phyloP scores from a whole-genome alignment of 2,888 invertebrate species.

The Eupithecia insigniata region DNA sequence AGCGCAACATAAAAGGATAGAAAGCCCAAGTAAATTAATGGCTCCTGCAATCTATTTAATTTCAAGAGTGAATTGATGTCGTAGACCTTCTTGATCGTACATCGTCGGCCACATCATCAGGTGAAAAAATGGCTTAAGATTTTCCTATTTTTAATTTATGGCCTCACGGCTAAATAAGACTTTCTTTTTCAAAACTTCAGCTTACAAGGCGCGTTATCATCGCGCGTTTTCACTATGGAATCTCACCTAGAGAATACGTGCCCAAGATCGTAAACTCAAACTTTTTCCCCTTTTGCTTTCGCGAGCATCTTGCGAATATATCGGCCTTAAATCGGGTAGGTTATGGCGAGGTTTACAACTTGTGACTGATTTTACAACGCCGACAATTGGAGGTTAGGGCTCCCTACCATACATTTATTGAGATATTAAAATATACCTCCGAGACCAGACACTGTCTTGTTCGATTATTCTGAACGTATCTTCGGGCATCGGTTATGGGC shows the following conservation, averaged over 20 bases:
- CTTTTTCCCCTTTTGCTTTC: slow-evolving; percentile 52
- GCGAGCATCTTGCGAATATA: slow-evolving; percentile 54
- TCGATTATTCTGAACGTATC: slow-evolving; percentile 9
- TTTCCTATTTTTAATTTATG: too few species aligned
- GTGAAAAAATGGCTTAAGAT: too few species aligned
- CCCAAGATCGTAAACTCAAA: slow-evolving; percentile 62
- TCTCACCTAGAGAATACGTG: background rate
- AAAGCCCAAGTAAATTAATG: too few species aligned
- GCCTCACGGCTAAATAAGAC: too few species aligned
- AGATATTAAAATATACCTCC: slow-evolving; percentile 14
- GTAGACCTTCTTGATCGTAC: too few species aligned
- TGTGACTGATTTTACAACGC: slow-evolving; percentile 81
- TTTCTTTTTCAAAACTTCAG: background rate
- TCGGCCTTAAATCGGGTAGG: slow-evolving; percentile 74
- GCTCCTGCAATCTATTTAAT: too few species aligned
- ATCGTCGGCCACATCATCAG: too few species aligned
- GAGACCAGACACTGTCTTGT: slow-evolving; percentile 2
- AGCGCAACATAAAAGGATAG: too few species aligned
- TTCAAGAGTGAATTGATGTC: too few species aligned
- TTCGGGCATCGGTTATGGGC: background rate
- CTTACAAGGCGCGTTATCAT: background rate
- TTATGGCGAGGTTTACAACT: slow-evolving; percentile 76
- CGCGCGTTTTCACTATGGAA: background rate
- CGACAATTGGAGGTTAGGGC: slow-evolving; percentile 59
- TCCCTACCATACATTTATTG: slow-evolving; percentile 28